A percentile compares a stretch with the other conserved stretches of the same genome.
Conservation (phyloP, 2,888 invertebrate species). For the Lasioglossum marginatum region DNA sequence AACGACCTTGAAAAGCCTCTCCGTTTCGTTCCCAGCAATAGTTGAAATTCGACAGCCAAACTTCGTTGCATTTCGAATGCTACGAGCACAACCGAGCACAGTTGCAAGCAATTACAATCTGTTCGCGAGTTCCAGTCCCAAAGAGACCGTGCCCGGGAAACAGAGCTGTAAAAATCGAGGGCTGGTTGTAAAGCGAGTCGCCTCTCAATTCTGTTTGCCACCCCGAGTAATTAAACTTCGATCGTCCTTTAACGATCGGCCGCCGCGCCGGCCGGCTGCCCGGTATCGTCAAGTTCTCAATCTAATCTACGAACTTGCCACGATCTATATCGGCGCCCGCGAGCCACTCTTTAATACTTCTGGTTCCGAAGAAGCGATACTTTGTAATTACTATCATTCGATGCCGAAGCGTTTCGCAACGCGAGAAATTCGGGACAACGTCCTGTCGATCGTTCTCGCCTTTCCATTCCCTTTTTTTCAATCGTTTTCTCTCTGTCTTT, state of each 20-base stretch:
- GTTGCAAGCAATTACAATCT: background rate
- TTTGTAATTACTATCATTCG: slow-evolving; percentile 14
- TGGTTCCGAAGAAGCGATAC: slow-evolving; percentile 15
- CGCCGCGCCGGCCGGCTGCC: background rate
- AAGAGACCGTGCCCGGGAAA: background rate
- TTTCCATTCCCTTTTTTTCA: background rate
- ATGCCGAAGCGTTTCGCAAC: background rate
- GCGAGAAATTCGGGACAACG: slow-evolving; percentile 4
- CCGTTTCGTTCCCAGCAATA: background rate
- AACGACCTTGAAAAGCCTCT: background rate
- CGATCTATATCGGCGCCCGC: background rate
- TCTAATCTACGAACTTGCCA: slow-evolving; percentile 16
- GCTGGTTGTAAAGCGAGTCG: background rate
- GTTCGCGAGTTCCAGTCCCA: background rate
- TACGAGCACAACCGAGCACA: background rate
- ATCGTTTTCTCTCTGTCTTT: background rate
- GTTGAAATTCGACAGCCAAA: background rate
- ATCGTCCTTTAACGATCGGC: slow-evolving; percentile 18
- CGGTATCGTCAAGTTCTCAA: slow-evolving; percentile 16
- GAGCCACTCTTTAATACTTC: slow-evolving; percentile 15
- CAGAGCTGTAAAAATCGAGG: slow-evolving; percentile 17
- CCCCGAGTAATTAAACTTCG: slow-evolving; percentile 30
- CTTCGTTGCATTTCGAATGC: background rate
- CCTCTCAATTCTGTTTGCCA: slow-evolving; percentile 15
- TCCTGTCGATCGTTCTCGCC: background rate